Conservation (phyloP, 2,113 vertebrate genomes). For the Hyperopisus bebe region DNA sequence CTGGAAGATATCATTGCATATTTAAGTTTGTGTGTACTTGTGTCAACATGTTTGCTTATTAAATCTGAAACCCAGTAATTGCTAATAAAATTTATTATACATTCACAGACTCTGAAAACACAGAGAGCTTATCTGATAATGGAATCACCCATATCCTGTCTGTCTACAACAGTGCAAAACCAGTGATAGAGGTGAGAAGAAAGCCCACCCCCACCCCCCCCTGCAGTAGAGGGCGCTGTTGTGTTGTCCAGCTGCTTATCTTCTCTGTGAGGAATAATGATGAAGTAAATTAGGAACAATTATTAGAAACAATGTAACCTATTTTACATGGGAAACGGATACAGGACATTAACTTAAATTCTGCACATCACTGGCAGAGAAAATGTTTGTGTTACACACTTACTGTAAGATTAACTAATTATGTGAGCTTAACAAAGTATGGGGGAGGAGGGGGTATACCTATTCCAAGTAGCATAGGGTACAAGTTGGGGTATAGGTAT, state of each 20-base stretch:
- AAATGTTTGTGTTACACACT: not conserved
- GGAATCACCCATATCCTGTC: constrained; percentile 80
- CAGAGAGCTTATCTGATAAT: constrained; percentile 59
- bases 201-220: no score
- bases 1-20: no score
- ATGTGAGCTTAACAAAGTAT: no score
- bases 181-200: constrained; percentile 65
- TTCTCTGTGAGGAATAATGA: not conserved
- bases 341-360: not conserved
- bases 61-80: not conserved
- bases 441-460: no score
- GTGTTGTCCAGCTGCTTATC: not conserved
- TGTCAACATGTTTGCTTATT: not conserved
- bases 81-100: not conserved
- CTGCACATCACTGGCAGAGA: not conserved
- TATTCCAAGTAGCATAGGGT: no score
- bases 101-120: constrained; percentile 72
- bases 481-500: not conserved
- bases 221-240: not conserved
- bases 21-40: not conserved
- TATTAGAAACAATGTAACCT: not conserved
- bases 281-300: not conserved
- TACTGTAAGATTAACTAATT: no score
- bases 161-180: constrained; percentile 69
- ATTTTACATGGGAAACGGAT: not conserved